phyloP scores from a whole-genome alignment of 2,888 invertebrate species.

The Dryomyza anilis region DNA sequence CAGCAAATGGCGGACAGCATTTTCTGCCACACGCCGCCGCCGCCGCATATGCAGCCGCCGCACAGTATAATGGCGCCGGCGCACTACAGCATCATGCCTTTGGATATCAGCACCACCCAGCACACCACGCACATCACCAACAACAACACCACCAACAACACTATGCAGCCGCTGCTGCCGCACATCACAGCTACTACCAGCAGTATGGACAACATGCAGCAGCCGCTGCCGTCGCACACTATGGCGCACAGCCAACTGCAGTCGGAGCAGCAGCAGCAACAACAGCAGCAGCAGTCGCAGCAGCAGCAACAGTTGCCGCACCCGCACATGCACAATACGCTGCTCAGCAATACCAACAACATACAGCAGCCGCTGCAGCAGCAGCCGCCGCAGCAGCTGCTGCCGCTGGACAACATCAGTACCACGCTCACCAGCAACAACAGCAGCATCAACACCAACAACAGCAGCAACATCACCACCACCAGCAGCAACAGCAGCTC shows the following conservation, averaged over 20 bases:
- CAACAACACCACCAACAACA: conserved; percentile 43
- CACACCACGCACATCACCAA: conserved; percentile 40
- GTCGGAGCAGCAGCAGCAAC: conserved; percentile 49
- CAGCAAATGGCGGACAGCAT: conserved; percentile 45
- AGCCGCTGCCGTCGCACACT: conserved; percentile 46
- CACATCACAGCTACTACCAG: conserved; percentile 58
- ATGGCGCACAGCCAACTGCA: conserved; percentile 55
- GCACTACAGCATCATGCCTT: conserved; percentile 61
- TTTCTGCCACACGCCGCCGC: conserved; percentile 54
- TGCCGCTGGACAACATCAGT: conserved; percentile 46
- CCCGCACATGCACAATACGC: conserved; percentile 39
- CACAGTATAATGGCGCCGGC: conserved; percentile 54
- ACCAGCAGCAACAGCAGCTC: conserved; percentile 52
- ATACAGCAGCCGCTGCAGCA: conserved; percentile 43
- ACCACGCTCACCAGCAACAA: conserved; percentile 53
- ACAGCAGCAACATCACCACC: conserved; percentile 50
- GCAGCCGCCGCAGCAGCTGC: conserved; percentile 49
- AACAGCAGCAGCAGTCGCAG: conserved; percentile 49
- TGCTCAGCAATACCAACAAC: conserved; percentile 38
- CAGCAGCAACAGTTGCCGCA: conserved; percentile 34
- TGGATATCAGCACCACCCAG: conserved; percentile 52
- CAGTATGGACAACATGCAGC: conserved; percentile 62
- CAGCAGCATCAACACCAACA: conserved; percentile 52
- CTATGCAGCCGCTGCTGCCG: conserved; percentile 43
- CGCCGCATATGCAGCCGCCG: conserved; percentile 47